Evolutionary conservation across 2,113 vertebrate species (phyloP).

Genomic region (Solea senegalensis): DNA sequence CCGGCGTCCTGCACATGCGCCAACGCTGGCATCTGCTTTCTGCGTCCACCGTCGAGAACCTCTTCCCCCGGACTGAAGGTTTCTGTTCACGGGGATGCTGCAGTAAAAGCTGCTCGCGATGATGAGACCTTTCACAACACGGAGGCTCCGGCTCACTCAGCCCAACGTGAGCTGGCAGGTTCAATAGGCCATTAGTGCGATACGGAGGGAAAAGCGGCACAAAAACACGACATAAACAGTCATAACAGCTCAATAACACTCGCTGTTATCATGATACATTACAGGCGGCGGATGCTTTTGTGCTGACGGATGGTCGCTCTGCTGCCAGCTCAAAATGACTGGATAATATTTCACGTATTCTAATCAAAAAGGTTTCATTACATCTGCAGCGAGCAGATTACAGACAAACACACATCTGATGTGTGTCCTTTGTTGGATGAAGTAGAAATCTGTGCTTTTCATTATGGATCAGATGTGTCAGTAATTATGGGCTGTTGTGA

Average conservation of each 20-base stretch:
- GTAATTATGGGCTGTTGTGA: no score
- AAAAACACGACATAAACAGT: conserved; percentile 61
- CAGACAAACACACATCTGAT: neutral
- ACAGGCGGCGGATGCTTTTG: conserved; percentile 45
- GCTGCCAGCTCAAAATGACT: conserved; percentile 32
- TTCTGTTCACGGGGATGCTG: conserved; percentile 51
- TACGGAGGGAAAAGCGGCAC: conserved; percentile 16
- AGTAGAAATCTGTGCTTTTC: no score
- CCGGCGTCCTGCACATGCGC: conserved; percentile 59
- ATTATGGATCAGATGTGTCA: no score
- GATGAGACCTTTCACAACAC: conserved; percentile 64
- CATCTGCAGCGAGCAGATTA: neutral
- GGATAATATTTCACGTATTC: conserved; percentile 30
- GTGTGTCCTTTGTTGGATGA: no score
- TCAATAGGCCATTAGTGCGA: conserved; percentile 68
- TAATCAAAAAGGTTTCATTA: neutral
- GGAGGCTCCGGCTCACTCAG: conserved; percentile 60
- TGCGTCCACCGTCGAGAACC: conserved; percentile 59
- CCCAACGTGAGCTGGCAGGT: conserved; percentile 67
- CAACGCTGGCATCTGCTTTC: conserved; percentile 76
- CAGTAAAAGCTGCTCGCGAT: conserved; percentile 44
- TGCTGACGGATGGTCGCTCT: conserved; percentile 16
- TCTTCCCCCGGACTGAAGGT: conserved; percentile 64
- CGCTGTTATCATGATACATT: conserved; percentile 54
- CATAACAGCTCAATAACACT: conserved; percentile 60